phyloP scores from a whole-genome alignment of 2,888 invertebrate genomes.

The Melikaiella ostensackeni region DNA sequence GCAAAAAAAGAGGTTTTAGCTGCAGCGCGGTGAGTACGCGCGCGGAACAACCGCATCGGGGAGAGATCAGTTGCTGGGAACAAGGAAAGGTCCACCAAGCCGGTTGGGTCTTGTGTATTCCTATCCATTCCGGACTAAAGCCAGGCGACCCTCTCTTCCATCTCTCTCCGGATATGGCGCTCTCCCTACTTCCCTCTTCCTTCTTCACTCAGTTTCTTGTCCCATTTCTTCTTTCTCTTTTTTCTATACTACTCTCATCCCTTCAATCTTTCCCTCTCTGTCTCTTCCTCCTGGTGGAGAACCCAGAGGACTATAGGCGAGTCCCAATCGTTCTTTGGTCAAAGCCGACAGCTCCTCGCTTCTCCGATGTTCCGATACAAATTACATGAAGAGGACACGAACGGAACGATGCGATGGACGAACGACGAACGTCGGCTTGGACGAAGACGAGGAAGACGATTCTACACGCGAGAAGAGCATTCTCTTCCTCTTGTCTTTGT shows the following conservation, averaged over 20 bases:
- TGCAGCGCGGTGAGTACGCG: constrained; percentile 35
- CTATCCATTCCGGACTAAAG: constrained; percentile 48
- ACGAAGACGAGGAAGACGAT: constrained; percentile 36
- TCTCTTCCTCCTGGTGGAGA: constrained; percentile 58
- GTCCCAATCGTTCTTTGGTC: constrained; percentile 68
- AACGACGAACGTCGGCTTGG: constrained; percentile 55
- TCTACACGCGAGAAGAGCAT: background rate
- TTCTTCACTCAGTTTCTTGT: constrained; percentile 36
- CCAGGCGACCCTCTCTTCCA: constrained; percentile 48
- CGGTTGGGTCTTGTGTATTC: constrained; percentile 52
- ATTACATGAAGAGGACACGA: constrained; percentile 72
- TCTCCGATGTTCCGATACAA: constrained; percentile 74
- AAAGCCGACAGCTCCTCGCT: constrained; percentile 67
- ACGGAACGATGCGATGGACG: constrained; percentile 48
- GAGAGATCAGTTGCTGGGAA: constrained; percentile 51
- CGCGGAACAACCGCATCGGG: constrained; percentile 39
- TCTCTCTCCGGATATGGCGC: constrained; percentile 45
- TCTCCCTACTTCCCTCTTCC: constrained; percentile 33
- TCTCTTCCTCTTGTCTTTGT: constrained; percentile 28
- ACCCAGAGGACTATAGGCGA: constrained; percentile 43
- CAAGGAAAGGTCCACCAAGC: constrained; percentile 53
- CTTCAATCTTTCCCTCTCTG: constrained; percentile 56
- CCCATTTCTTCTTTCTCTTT: constrained; percentile 41
- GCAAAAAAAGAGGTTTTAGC: constrained; percentile 50
- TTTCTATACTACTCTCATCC: constrained; percentile 42